Base-by-base conservation (phyloP, 1,140 invertebrate species). In the Phymastichus coffea region DNA sequence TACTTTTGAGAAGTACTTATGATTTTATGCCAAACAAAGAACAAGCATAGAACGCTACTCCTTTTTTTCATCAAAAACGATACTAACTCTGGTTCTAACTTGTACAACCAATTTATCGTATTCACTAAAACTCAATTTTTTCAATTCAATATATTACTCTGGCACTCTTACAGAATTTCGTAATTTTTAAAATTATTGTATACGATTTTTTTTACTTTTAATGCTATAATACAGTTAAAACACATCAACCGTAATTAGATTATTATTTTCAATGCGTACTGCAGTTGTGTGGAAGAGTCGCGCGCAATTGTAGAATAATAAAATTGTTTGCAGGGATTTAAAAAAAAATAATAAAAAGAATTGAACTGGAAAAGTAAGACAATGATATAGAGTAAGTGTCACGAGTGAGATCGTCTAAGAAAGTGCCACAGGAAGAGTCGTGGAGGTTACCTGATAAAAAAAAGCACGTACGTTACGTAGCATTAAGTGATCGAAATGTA, bases 361-460 rank as follows among this genome's bases (percentile, higher is more conserved):
- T 33, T 52, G 44, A 62, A 61, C 54, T 61, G 43, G 64, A 70
- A 53, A 17, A 26, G 44, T 22, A 17, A 54, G 20, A 47, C 35
- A 37, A 30, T 49, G 64, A 40, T 33, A 59, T 41, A 64, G 15
- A 30, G n/a, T n/a, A n/a, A n/a, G n/a, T n/a, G n/a, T n/a, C 33
- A 33, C 40, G 30, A 53, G 28, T 30, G 51, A 60, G 48, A 57
- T 30, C 26, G 52, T 47, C 52, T 48, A 48, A 63, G 35, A 64
- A 68, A 72, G 72, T 77, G 74, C 72, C 71, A 76, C 72, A 72
- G 66, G 63, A 65, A 66, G 64, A 62, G 65, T 70, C 61, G 67
- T 70, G 69, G 59, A 73, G 69, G 72, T 75, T 76, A 77, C 73
- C 75, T 76, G 72, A 75, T 53, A 44, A 52, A 59, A 7, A 53